These are phyloP conservation scores for Phenganax subtilis DNA, from an alignment of 92 coral and sea anemone species.

Conservation along the genomic window DNA sequence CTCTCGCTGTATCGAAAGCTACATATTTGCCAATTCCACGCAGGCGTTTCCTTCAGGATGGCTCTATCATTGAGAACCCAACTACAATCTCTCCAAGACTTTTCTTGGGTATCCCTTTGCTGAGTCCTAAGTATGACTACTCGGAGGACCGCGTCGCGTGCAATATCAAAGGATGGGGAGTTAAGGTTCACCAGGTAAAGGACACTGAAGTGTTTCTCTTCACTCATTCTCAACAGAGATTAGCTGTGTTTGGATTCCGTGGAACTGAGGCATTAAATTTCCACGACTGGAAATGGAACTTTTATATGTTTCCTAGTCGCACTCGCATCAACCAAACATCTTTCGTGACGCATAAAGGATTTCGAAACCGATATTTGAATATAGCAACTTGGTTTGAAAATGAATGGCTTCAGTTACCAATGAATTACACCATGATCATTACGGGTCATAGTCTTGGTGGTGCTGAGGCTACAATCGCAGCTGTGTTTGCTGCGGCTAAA, in stretches of 20 bases:
- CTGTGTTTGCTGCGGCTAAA: constrained; percentile 27
- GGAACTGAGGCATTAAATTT: constrained; percentile 27
- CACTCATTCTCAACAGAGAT: constrained; percentile 7
- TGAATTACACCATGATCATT: constrained; percentile 18
- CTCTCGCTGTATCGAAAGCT: constrained; percentile 31
- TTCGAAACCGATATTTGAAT: constrained; percentile 7
- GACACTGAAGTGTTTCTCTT: constrained; percentile 29
- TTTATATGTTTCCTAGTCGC: neutral
- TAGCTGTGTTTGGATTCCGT: constrained; percentile 36
- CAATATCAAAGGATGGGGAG: constrained; percentile 19
- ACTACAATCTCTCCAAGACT: constrained; percentile 6
- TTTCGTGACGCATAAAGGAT: constrained; percentile 15
- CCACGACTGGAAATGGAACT: constrained; percentile 23
- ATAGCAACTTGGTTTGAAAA: constrained; percentile 33
- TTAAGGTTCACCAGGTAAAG: constrained; percentile 5
- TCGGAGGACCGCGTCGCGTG: constrained; percentile 27
- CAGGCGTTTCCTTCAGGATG: constrained; percentile 11
- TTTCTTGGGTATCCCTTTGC: neutral
- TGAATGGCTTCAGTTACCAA: constrained; percentile 11
- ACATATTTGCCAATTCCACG: constrained; percentile 14
- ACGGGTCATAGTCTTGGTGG: constrained; percentile 35
- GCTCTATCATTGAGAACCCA: constrained; percentile 18
- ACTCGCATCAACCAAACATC: neutral
- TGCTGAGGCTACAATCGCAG: constrained; percentile 27
- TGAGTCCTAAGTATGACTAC: constrained; percentile 19